Conservation (phyloP, 2,888 invertebrate species). For the Heliconius ethilla region DNA sequence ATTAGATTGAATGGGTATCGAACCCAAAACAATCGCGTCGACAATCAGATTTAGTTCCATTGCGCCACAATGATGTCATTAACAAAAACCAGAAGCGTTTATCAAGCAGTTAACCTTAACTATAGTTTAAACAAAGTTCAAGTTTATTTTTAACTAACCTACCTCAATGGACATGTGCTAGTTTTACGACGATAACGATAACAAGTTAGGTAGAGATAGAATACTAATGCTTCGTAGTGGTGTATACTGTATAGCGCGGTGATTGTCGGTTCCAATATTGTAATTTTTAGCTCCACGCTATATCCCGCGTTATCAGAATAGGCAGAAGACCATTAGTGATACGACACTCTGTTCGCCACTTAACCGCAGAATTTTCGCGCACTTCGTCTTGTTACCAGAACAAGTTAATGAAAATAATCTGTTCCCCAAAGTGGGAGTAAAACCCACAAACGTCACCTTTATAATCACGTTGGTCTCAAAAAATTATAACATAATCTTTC, state of each 20-base stretch:
- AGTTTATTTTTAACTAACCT: slow-evolving; percentile 37
- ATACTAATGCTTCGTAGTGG: background rate
- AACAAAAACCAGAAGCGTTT: slow-evolving; percentile 2
- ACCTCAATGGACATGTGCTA: slow-evolving; percentile 29
- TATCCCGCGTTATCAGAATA: background rate
- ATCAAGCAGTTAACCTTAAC: slow-evolving; percentile 20
- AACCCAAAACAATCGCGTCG: background rate
- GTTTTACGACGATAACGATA: background rate
- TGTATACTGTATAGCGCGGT: background rate
- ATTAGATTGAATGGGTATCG: background rate
- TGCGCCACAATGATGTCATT: background rate
- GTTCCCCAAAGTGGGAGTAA: too few species aligned
- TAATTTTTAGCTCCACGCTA: background rate
- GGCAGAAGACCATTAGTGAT: background rate
- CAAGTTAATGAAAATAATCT: background rate
- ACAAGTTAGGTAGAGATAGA: background rate
- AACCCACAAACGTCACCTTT: background rate
- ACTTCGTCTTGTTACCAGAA: background rate
- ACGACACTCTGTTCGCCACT: background rate
- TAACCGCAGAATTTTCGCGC: background rate
- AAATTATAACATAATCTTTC: background rate
- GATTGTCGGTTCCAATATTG: background rate
- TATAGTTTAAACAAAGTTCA: slow-evolving; percentile 12
- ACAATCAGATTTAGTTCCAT: background rate
- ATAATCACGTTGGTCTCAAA: background rate